Evolutionary conservation across 2,888 invertebrate species (phyloP), one percentile per base, ranked within the genome.

Genomic region (Merodon equestris): DNA sequence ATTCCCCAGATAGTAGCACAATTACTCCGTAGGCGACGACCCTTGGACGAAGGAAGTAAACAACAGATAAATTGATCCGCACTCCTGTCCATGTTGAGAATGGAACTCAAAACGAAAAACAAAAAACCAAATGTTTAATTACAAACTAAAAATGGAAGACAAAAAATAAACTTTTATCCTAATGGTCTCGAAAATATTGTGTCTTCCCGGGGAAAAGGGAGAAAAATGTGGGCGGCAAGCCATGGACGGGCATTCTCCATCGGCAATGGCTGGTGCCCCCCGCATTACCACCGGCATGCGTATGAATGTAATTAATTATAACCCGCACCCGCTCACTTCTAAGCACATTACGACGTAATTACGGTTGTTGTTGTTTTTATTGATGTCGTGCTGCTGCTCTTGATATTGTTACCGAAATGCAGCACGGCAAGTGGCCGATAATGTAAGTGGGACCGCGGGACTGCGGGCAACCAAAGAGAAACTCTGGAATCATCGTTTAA

Each of bases 241-340:
- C 7, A 7, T 7, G 27, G 27, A 27, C 27, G 27, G 51, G 34
- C 38, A 13, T 10, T 15, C 48, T 70, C 12, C 44, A 34, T 38
- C 36, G 36, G 15, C 40, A 79, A 79, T 70, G 64, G 61, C 3
- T 7, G 7, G 27, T 4, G 27, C 27, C 54, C 50, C 51, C 47
- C 63, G 53, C 53, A 40, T 40, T 45, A 58, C 53, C 53, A 64
- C 73, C 63, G 68, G 58, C 68, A 74, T 66, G 68, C 50, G 57
- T 74, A 70, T 44, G 27, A 27, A 27, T 27, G 74, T 70, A 70
- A 79, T 74, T 68, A 60, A 74, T 79, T 60, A 74, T 60, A 18
- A 27, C 58, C 72, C 60, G 63, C 73, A 64, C 74, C 74, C 74
- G 67, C 50, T 68, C 68, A 27, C 68, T 58, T 60, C 64, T 50